Evolutionary conservation across 2,797 vertebrate genomes (phyloP), one percentile per base, ranked within the genome.

Genomic region (Anas georgica): DNA sequence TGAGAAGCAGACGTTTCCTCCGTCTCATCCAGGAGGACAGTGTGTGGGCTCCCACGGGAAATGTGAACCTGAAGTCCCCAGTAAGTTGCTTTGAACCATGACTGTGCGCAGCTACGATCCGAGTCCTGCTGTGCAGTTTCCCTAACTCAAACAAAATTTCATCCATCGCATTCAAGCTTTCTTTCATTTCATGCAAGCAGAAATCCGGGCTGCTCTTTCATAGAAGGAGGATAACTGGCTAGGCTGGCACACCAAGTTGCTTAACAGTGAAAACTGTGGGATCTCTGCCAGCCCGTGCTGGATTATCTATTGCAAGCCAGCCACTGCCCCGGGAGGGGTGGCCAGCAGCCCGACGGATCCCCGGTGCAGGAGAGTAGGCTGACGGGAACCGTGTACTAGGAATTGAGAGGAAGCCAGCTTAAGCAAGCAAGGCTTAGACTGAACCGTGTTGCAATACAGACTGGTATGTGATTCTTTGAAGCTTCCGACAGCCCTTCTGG

Each of bases 401-500:
- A 82, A 60, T 70, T 80, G n/a, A 77, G 55, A 50, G 77, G 70
- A 79, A 91, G 56, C 56, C 0, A 0, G 26, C 67, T 90, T 67
- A 64, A 82, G 77, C 83, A 88, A 86, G 78, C 39, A 76, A 59
- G 22, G 39, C 70, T 90, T 73, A 66, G 69, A 90, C 78, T 81
- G 39, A 70, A 48, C 48, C 46, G 14, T 93, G 55, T 86, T 69
- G 90, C 77, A 88, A 28, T 66, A 35, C 15, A 25, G 63, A 63
- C 67, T 41, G 63, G 17, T 69, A 21, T 93, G 91, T 80, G 56
- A 83, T 68, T 85, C 86, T 95, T 82, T 87, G 81, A 93, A 78
- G 75, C 50, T 74, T 72, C 43, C 35, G 88, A 5, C 52, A 76
- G 66, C 37, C 14, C 56, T 91, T 86, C 35, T 63, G 54, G 73